Evolutionary conservation across 2,888 invertebrate species (phyloP), one percentile per base, ranked within the genome.

Genomic region (Baronia brevicornis): DNA sequence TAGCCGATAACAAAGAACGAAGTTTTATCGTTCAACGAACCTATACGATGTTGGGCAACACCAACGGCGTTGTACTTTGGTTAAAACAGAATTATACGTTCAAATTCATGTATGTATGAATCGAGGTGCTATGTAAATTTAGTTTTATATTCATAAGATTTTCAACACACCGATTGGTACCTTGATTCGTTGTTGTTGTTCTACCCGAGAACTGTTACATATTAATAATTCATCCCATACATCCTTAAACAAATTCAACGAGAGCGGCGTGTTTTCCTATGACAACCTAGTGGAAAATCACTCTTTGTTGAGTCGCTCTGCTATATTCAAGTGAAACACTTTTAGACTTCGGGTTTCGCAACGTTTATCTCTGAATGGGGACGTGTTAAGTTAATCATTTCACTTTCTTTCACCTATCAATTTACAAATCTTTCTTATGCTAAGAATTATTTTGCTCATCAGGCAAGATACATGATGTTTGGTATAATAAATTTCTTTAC

Each of bases 101-200:
- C 32, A 46, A 46, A 56, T 66, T 51, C 47, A 65, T 66, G 54
- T 54, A 72, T 71, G 60, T 52, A 62, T 60, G 60, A 71, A 60
- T 56, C 51, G 54, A 51, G 44, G 44, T 54, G 46, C 41, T 55
- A 63, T 67, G 57, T 55, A 58, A 66, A 70, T 65, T 41, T 55
- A 44, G 52, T 47, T 75, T 67, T 66, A 68, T 68, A 77, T 79
- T 79, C 66, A 75, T 69, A 63, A 64, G 61, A 53, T 63, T 39
- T 55, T 61, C 57, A 57, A 58, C 59, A 62, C 60, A 60, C 41
- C 49, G 53, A 66, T 60, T n/a, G n/a, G n/a, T n/a, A 60, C 60
- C 64, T 67, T 63, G 63, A 62, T 67, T 62, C 60, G 58, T 50
- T 60, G 60, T 62, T 65, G 60, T 65, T 63, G 57, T 63, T 58